Base-by-base conservation (phyloP, 2,888 invertebrate species). In the Dryomyza anilis region DNA sequence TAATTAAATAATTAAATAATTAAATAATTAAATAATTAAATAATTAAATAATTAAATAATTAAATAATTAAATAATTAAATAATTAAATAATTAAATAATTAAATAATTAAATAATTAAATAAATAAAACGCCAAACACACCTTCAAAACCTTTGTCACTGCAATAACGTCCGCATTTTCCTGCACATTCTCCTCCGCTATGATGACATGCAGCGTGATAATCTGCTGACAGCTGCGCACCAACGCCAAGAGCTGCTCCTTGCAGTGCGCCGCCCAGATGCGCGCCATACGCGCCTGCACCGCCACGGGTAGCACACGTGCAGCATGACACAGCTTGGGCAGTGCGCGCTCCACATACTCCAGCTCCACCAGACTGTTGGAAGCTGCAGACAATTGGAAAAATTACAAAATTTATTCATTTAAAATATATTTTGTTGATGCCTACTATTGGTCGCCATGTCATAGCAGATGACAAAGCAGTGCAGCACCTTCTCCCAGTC, bases 71-170 rank as follows among this genome's bases (percentile, higher is more conserved):
- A n/a, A n/a, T n/a, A n/a, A n/a, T n/a, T n/a, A n/a, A n/a, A n/a
- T n/a, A n/a, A n/a, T n/a, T n/a, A n/a, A 7, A 46, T 46, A n/a
- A 46, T 19, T 46, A 10, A 7, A n/a, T 52, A 16, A 27, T 60
- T 27, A 16, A 27, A 7, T 50, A 1, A 36, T 55, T 25, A 3
- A 5, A 1, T 48, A 30, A 53, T 5, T 29, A 14, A 1, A n/a
- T n/a, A n/a, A n/a, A n/a, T n/a, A n/a, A 16, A 55, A 1, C 16
- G 12, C 19, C 2, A 30, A 21, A 21, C 39, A 36, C 66, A 91
- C 90, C 86, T 94, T 96, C 88, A 96, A 91, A 57, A 96, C 88
- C 85, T 92, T 93, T 19, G 95, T 94, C 1, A 95, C 92, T 66
- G 91, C 89, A 19, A 92, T 91, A 63, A 96, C 91, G 65, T 89